Evolutionary conservation across 2,888 invertebrate species (phyloP).

Genomic region (Halictus quadricinctus): DNA sequence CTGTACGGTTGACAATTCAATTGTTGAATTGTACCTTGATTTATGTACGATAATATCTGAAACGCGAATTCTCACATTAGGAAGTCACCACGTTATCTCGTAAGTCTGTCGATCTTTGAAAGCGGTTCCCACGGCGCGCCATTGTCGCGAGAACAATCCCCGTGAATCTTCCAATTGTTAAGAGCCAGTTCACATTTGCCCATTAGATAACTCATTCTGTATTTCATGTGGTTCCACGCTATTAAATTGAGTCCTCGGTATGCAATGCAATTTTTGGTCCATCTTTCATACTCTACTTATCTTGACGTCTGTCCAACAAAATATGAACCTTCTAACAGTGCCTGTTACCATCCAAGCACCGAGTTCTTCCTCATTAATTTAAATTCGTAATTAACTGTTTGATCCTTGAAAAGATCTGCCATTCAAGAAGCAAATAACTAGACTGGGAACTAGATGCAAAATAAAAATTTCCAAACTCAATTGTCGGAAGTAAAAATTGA

Average conservation of each 20-base stretch:
- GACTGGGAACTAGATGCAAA: too few relatives aligned
- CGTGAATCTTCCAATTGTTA: constrained; percentile 58
- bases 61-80: constrained; percentile 53
- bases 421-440: too few relatives aligned
- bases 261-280: neutral
- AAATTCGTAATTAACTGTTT: neutral
- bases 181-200: constrained; percentile 54
- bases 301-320: neutral
- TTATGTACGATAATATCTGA: constrained; percentile 16
- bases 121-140: constrained; percentile 48
- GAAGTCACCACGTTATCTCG: constrained; percentile 38
- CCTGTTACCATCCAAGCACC: neutral
- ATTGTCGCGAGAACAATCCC: constrained; percentile 46
- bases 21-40: constrained; percentile 17
- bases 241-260: neutral
- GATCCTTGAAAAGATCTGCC: too few relatives aligned
- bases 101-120: constrained; percentile 46
- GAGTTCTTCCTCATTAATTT: neutral
- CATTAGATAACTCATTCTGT: constrained; percentile 52
- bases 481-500: too few relatives aligned
- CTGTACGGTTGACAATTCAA: constrained; percentile 3
- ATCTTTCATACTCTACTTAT: neutral
- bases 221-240: constrained; percentile 13
- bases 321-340: neutral
- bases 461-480: too few relatives aligned